Evolutionary conservation across 2,888 invertebrate species (phyloP), one percentile per base, ranked within the genome.

Genomic region (Scaptomyza reducta): DNA sequence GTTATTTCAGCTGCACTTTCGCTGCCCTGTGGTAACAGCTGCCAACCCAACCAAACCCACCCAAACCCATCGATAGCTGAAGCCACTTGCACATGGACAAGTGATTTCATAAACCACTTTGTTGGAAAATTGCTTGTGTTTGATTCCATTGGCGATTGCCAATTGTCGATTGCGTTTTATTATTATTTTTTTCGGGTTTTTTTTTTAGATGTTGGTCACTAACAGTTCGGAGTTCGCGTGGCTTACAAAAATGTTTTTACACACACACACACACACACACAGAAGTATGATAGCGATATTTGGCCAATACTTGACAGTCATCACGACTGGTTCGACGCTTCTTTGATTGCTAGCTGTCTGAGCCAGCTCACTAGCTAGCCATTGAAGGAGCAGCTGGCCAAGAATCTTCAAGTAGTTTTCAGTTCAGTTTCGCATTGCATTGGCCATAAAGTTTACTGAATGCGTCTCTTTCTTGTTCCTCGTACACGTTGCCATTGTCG

Each of bases 291-390:
- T 16, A 42, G 55, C 50, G 55, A 57, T 73, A 60, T 73, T 70
- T 60, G 74, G 74, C 18, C 51, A 73, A 56, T 49, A 53, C 47
- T 67, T 56, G 74, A 67, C 68, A 56, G 51, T 35, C 68, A 49
- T 51, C 41, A 47, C 16, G 27, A 55, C 38, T 45, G 62, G 40
- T 40, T 51, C 46, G 49, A 64, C 50, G 49, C 40, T 56, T 53
- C 38, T 50, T 73, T 73, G 71, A 66, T 67, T 61, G 73, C 60
- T 54, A 18, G 41, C 50, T 49, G 47, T 54, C 61, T 49, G 63
- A 22, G 42, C 38, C 46, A 51, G 41, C 49, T 54, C 27, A 29
- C 38, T 35, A 29, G 44, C 50, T 46, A 14, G 44, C 45, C 53
- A 59, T 53, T 53, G 38, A 25, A 22, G 13, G 13, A 25, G 33